Evolutionary conservation across 2,113 vertebrate genomes (phyloP).

Genomic region (Cynocephalus volans): DNA sequence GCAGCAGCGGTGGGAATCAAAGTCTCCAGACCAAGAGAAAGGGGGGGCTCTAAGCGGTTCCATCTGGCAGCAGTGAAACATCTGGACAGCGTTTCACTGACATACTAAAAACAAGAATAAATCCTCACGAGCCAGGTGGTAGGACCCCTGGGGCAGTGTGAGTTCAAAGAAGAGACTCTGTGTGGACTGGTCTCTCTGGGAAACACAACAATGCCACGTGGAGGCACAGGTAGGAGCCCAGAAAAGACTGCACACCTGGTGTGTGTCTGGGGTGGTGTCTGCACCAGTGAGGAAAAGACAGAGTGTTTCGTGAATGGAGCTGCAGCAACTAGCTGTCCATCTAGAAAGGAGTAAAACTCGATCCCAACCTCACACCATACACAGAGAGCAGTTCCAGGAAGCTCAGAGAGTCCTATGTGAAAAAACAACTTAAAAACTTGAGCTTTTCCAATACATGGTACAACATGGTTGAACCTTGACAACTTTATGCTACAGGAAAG

Average conservation of each 20-base stretch:
- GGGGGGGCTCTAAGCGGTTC: fast-evolving
- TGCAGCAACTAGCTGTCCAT: fast-evolving
- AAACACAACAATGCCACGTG: fast-evolving
- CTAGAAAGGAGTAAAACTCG: neutral
- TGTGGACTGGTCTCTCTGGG: fast-evolving
- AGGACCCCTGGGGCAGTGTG: neutral
- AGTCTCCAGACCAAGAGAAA: neutral
- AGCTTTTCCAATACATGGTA: neutral
- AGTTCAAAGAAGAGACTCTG: neutral
- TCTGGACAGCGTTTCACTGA: neutral
- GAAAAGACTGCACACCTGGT: neutral
- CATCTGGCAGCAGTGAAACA: neutral
- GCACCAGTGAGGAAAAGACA: fast-evolving
- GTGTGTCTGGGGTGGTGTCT: fast-evolving
- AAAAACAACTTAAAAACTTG: neutral
- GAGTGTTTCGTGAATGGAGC: fast-evolving
- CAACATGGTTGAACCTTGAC: neutral
- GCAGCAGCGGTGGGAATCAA: neutral
- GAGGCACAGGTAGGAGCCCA: neutral
- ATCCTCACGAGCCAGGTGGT: neutral
- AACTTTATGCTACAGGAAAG: neutral
- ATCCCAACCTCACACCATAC: neutral
- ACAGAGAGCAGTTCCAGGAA: neutral
- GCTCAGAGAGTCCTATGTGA: neutral
- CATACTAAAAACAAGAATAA: neutral